Conservation (phyloP, 1,140 invertebrate species). For the Lepeophtheirus salmonis region DNA sequence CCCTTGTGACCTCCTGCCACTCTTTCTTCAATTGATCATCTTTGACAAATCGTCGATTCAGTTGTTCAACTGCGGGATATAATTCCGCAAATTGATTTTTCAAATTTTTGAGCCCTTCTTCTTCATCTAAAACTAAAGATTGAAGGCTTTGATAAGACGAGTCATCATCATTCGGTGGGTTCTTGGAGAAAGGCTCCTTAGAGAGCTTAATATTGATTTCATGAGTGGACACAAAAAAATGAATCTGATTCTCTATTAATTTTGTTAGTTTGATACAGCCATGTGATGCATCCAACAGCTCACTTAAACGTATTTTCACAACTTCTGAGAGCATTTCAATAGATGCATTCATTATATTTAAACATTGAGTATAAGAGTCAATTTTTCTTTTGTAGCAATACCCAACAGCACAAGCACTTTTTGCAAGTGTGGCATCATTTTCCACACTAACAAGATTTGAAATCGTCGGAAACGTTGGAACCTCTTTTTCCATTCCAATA, state of each 20-base stretch:
- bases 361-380: slow-evolving; percentile 42
- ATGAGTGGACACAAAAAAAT: slow-evolving; percentile 5
- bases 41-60: slow-evolving; percentile 1
- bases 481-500: slow-evolving; percentile 39
- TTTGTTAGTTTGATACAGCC: slow-evolving; percentile 11
- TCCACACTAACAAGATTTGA: slow-evolving; percentile 58
- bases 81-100: slow-evolving; percentile 7
- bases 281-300: slow-evolving; percentile 4
- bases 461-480: slow-evolving; percentile 60
- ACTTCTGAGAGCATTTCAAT: slow-evolving; percentile 38
- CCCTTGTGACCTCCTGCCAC: slow-evolving; percentile 17
- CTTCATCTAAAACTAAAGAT: neutral
- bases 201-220: neutral
- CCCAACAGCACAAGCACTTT: slow-evolving; percentile 66
- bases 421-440: slow-evolving; percentile 68
- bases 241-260: slow-evolving; percentile 2
- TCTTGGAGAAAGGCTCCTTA: neutral
- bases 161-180: neutral
- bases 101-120: neutral
- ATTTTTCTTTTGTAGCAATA: slow-evolving; percentile 60
- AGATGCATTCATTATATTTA: slow-evolving; percentile 42
- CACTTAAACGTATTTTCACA: slow-evolving; percentile 7
- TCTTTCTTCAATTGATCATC: slow-evolving; percentile 16
- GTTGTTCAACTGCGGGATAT: slow-evolving; percentile 5
- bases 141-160: neutral